phyloP scores from a whole-genome alignment of 2,113 vertebrate species.

The Scartelaos histophorus region DNA sequence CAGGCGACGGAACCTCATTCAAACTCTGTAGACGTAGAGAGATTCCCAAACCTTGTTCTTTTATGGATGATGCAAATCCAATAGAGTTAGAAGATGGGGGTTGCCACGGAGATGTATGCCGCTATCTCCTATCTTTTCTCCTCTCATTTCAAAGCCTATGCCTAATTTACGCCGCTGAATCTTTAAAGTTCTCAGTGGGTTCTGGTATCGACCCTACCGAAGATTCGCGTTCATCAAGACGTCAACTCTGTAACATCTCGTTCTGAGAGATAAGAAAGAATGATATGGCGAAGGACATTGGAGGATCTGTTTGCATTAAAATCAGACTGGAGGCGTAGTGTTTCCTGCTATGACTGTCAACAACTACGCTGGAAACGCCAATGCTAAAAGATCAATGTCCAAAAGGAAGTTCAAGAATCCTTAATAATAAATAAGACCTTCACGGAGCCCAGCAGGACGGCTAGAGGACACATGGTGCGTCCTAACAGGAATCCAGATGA shows the following conservation, averaged over 20 bases:
- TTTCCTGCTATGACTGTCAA: neutral
- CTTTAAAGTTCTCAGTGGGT: conserved; percentile 72
- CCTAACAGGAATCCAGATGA: neutral
- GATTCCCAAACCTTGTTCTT: conserved; percentile 23
- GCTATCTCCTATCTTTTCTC: conserved; percentile 55
- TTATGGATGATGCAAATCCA: conserved; percentile 51
- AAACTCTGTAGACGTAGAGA: neutral
- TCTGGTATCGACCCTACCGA: conserved; percentile 70
- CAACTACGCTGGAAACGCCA: neutral
- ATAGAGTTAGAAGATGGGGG: conserved; percentile 29
- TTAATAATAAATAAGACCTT: neutral
- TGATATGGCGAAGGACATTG: conserved; percentile 27
- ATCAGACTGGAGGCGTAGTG: neutral
- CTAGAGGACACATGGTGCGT: neutral
- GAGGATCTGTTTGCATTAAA: conserved; percentile 10
- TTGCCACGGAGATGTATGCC: conserved; percentile 43
- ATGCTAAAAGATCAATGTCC: neutral
- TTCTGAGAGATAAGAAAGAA: conserved; percentile 49
- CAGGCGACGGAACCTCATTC: no score
- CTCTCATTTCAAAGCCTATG: conserved; percentile 76
- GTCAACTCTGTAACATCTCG: conserved; percentile 29
- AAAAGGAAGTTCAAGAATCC: neutral
- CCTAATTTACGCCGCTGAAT: conserved; percentile 77
- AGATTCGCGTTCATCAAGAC: conserved; percentile 49
- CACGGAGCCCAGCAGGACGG: neutral